A percentile compares a stretch with the other conserved stretches of the same genome.
phyloP scores from a whole-genome alignment of 1,140 invertebrate genomes.

The Drosophila ogumai region DNA sequence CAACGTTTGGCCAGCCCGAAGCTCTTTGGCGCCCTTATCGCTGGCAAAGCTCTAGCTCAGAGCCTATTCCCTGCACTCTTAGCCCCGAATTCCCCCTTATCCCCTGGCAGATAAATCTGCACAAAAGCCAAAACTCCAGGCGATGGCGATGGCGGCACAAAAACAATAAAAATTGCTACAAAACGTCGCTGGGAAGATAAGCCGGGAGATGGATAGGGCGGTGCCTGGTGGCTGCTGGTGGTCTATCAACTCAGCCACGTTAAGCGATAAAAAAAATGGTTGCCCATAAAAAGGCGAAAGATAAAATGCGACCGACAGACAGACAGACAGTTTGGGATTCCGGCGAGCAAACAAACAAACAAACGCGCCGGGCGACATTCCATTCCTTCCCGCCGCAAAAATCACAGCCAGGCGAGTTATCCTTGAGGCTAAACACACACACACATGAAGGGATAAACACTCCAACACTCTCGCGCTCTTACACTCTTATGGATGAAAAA shows the following conservation, averaged over 20 bases:
- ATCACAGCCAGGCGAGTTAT: constrained; percentile 39
- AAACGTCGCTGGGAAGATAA: constrained; percentile 73
- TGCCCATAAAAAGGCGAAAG: constrained; percentile 75
- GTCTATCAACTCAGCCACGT: constrained; percentile 51
- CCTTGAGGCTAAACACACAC: constrained; percentile 38
- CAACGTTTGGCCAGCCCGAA: constrained; percentile 38
- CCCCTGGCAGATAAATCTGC: constrained; percentile 50
- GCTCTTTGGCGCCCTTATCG: constrained; percentile 34
- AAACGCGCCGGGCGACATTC: constrained; percentile 33
- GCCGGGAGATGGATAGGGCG: constrained; percentile 43
- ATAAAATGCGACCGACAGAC: constrained; percentile 72
- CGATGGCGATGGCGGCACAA: constrained; percentile 46
- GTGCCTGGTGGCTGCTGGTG: constrained; percentile 16
- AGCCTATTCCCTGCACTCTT: constrained; percentile 27
- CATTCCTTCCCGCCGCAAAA: constrained; percentile 23
- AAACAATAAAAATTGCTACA: constrained; percentile 82
- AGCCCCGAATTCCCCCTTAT: constrained; percentile 6
- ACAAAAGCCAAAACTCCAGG: constrained; percentile 56
- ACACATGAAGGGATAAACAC: constrained; percentile 34
- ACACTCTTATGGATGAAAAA: constrained; percentile 61
- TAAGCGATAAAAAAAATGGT: constrained; percentile 74
- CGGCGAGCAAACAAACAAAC: constrained; percentile 30
- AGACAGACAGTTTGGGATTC: constrained; percentile 15
- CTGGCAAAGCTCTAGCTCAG: constrained; percentile 31
- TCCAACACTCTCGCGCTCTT: constrained; percentile 19